Percentiles rank a stretch among this genome's conserved stretches.
These are phyloP conservation scores for Stramonita haemastoma DNA, from an alignment of 2,888 invertebrate genomes.

Conservation along the genomic window DNA sequence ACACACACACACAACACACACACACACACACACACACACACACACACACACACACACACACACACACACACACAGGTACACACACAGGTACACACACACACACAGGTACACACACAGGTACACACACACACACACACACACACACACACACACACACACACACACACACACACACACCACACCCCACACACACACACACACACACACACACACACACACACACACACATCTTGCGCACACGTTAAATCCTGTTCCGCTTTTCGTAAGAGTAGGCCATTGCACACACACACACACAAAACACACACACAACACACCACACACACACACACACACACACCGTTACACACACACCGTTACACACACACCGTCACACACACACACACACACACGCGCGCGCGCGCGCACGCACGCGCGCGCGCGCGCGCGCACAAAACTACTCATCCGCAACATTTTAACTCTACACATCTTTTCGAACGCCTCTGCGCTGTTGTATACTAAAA, in stretches of 20 bases:
- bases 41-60: constrained; percentile 12
- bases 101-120: too few relatives aligned
- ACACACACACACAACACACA: background rate
- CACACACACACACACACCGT: constrained; percentile 25
- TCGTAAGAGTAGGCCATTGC: too few relatives aligned
- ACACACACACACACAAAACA: too few relatives aligned
- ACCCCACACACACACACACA: background rate
- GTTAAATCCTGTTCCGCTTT: too few relatives aligned
- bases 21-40: constrained; percentile 23
- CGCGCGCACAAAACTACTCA: constrained; percentile 1
- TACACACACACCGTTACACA: constrained; percentile 14
- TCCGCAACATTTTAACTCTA: too few relatives aligned
- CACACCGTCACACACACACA: too few relatives aligned
- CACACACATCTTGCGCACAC: too few relatives aligned
- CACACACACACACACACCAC: background rate
- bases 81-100: background rate
- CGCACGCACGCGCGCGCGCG: constrained; percentile 33
- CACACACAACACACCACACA: too few relatives aligned
- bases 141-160: too few relatives aligned
- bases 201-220: background rate
- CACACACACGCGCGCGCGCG: constrained; percentile 26
- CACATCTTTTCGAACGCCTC: too few relatives aligned
- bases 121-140: too few relatives aligned
- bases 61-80: constrained; percentile 2
- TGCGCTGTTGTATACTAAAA: too few relatives aligned